phyloP scores from a whole-genome alignment of 2,113 vertebrate species.

The Pachyramphus minor region DNA sequence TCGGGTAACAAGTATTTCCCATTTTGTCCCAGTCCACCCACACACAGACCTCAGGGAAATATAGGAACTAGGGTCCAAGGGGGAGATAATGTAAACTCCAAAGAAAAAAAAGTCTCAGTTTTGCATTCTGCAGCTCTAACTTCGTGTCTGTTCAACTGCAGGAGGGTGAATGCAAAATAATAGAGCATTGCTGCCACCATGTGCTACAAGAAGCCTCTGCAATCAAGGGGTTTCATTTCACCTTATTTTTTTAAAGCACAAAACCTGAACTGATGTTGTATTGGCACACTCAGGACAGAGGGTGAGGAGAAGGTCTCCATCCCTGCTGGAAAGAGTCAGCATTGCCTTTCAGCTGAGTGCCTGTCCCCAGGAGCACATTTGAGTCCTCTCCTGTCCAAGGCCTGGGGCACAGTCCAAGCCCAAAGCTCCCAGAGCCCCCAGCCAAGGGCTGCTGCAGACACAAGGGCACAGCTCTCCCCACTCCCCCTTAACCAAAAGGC shows the following conservation, averaged over 20 bases:
- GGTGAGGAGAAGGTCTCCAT: accelerated
- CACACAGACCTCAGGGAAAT: neutral
- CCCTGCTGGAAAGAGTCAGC: accelerated
- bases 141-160: neutral
- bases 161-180: neutral
- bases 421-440: neutral
- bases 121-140: neutral
- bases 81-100: neutral
- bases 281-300: neutral
- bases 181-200: conserved; percentile 38
- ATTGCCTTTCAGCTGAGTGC: neutral
- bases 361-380: accelerated
- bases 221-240: neutral
- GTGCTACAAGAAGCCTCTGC: neutral
- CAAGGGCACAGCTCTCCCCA: neutral
- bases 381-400: neutral
- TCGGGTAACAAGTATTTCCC: neutral
- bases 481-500: neutral
- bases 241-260: neutral
- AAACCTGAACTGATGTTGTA: neutral
- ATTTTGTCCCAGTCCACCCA: neutral
- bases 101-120: neutral
- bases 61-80: accelerated
- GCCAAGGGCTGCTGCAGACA: neutral
- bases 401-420: accelerated